Evolutionary conservation across 1,140 invertebrate genomes (phyloP).

Genomic region (Tetranychus cinnabarinus): DNA sequence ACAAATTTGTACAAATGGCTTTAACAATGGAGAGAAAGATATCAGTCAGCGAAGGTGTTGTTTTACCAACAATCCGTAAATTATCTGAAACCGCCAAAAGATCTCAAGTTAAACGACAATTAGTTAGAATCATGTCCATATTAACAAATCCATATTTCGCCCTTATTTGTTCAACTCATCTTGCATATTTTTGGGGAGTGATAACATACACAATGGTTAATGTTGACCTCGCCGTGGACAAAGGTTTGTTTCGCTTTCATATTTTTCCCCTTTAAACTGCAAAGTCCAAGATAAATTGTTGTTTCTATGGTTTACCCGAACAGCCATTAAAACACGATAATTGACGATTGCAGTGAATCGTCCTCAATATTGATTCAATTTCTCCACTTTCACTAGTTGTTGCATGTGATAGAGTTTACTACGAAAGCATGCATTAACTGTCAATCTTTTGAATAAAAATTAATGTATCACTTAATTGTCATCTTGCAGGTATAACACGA

Average conservation of each 20-base stretch:
- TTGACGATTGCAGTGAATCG: too few species aligned
- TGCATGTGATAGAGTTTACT: too few species aligned
- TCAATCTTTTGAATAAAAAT: too few species aligned
- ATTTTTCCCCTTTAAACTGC: neutral
- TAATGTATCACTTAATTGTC: neutral
- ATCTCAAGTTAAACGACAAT: neutral
- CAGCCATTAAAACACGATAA: too few species aligned
- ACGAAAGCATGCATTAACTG: too few species aligned
- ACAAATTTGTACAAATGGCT: neutral
- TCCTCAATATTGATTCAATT: too few species aligned
- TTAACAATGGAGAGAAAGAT: neutral
- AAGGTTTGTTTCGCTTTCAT: neutral
- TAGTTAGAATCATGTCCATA: neutral
- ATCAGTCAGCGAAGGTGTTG: too few species aligned
- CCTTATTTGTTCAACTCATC: neutral
- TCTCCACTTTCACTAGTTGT: too few species aligned
- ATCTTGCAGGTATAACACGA: neutral
- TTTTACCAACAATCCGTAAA: neutral
- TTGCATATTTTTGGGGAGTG: constrained; percentile 2
- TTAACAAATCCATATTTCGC: neutral
- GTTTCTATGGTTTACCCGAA: too few species aligned
- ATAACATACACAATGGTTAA: constrained; percentile 1
- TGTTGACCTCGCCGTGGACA: neutral
- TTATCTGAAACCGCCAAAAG: neutral
- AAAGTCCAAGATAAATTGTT: neutral